Evolutionary conservation across 2,797 vertebrate genomes (phyloP), one percentile per base, ranked within the genome.

Genomic region (Brotula barbata): DNA sequence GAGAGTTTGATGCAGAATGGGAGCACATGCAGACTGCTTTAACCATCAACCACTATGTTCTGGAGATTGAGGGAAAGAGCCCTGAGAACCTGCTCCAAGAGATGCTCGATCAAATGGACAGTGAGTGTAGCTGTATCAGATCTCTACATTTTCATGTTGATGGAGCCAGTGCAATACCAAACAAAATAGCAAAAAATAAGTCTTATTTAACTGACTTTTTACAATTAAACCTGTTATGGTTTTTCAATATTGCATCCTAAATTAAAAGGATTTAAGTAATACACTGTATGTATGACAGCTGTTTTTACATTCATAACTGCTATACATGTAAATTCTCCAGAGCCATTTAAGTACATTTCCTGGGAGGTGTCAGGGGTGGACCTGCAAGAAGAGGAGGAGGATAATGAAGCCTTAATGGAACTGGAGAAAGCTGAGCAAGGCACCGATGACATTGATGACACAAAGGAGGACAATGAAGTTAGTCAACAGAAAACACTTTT

Each of bases 351-450:
- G 54, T 90, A 94, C 61, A 25, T 69, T 11, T 84, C 88, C 23
- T 90, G 89, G 90, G 89, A 93, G 75, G 64, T 94, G 58, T 87
- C 85, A 50, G 46, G 37, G 1, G 69, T 87, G 58, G 95, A 99
- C 72, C 84, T 91, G 49, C 90, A 93, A 1, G 93, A 94, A 50
- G 94, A 95, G 70, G 78, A 87, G 52, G 94, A 95, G 58, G 94
- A 95, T 68, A 64, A 82, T 1, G 85, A 91, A 64, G 91, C 88
- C 9, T 86, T 92, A 65, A 44, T 2, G 0, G 91, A 92, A 20
- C 42, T 81, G 40, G 88, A 91, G 7, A 89, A 72, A 39, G 70
- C 59, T 0, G 85, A 71, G 6, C 84, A 88, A 25, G 85, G 71
- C 1, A 88, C 82, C 0, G 80, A 76, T 28, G 85, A 88, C 3